Evolutionary conservation across 53 echinoderm and acorn worm genomes (phyloP).

Genomic region (Echinometra lucunter): DNA sequence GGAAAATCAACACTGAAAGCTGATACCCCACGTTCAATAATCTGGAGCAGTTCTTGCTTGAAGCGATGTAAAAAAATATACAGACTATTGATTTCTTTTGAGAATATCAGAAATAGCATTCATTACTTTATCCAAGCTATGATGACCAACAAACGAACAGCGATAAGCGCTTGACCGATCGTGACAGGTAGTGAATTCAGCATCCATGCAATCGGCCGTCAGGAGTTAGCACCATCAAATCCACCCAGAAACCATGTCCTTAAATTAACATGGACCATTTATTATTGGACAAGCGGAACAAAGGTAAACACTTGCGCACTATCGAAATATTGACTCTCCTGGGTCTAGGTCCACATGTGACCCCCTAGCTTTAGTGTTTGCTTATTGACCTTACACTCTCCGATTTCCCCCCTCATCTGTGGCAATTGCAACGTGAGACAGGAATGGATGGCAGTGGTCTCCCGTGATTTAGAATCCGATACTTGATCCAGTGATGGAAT

Average conservation of each 20-base stretch:
- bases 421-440: neutral
- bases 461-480: neutral
- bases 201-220: neutral
- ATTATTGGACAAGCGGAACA: constrained; percentile 61
- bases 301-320: constrained; percentile 55
- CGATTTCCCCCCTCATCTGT: constrained; percentile 46
- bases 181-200: neutral
- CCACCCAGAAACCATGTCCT: constrained; percentile 37
- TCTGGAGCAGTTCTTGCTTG: neutral
- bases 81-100: neutral
- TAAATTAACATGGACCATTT: constrained; percentile 68
- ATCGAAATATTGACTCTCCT: constrained; percentile 66
- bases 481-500: neutral
- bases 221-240: neutral
- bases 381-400: constrained; percentile 48
- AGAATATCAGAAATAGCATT: neutral
- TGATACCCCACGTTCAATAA: neutral
- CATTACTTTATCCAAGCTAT: neutral
- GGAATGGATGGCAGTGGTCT: neutral
- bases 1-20: neutral
- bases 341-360: constrained; percentile 14
- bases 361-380: constrained; percentile 62
- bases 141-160: neutral
- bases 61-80: constrained; percentile 3
- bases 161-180: neutral